Evolutionary conservation across 2,797 vertebrate species (phyloP), one percentile per base, ranked within the genome.

Genomic region (Ctenopoma kingsleyae): DNA sequence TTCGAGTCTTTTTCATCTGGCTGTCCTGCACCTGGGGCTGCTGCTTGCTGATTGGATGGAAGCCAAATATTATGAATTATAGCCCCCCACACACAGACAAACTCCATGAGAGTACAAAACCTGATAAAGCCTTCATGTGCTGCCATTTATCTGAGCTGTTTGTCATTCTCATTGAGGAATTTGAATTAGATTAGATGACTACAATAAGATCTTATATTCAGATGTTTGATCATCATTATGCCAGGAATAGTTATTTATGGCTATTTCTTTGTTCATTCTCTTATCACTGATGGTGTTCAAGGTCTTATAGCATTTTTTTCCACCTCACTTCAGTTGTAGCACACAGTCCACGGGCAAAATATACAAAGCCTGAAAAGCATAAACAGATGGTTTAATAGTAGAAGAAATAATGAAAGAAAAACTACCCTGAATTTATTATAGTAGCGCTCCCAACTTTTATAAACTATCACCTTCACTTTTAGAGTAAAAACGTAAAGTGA

Each of bases 221-320:
- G 58, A 59, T 49, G n/a, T 63, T 76, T 76, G 53, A 80, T 72
- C 73, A 69, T 71, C 48, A 44, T 76, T 63, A 59, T 72, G 67
- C 62, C n/a, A 65, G 60, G 53, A 71, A 51, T 11, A 58, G 57
- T 32, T 57, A 57, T 52, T 57, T 30, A 30, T 16, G 46, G 36
- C 67, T 68, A 75, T 81, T 63, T 69, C 53, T 51, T 32, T 8
- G 16, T 52, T 67, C 13, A 38, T 25, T 49, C 36, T 40, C 6
- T 15, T 10, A 35, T 50, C 19, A 8, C 15, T 61, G 2, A 36
- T 38, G 40, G 25, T 51, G 78, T 68, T 20, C 41, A 61, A 59
- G 60, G 36, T 35, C 51, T 6, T n/a, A 49, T 54, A 9, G 63
- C 57, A 46, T 61, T 54, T 35, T 40, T 41, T 22, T 17, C 27